phyloP scores from a whole-genome alignment of 2,797 vertebrate genomes.

The Streptopelia turtur region DNA sequence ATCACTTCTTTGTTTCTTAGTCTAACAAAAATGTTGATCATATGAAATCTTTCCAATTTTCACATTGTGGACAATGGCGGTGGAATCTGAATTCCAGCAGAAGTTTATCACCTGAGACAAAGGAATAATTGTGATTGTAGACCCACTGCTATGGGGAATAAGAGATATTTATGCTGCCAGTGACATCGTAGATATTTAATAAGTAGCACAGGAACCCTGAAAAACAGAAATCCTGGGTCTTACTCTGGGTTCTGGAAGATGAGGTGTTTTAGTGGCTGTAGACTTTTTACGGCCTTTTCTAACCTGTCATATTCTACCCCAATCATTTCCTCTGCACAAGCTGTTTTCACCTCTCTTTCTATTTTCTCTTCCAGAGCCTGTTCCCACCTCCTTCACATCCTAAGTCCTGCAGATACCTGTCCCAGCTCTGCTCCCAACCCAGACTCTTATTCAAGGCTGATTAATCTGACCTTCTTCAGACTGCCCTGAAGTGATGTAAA shows the following conservation, averaged over 20 bases:
- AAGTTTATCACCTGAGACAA: neutral
- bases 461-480: neutral
- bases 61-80: neutral
- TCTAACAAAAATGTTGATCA: conserved; percentile 39
- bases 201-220: neutral
- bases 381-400: neutral
- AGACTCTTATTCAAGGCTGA: neutral
- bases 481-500: neutral
- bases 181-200: neutral
- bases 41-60: neutral
- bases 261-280: neutral
- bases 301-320: neutral
- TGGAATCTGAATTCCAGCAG: neutral
- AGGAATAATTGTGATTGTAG: neutral
- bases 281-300: neutral
- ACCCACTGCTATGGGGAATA: neutral
- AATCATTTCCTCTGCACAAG: neutral
- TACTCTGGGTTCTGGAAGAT: neutral
- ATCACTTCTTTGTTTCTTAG: conserved; percentile 38
- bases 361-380: neutral
- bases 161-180: neutral
- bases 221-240: neutral
- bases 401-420: neutral
- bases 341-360: neutral
- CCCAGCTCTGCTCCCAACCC: neutral